These are phyloP conservation scores for Condylura cristata DNA, from an alignment of 2,113 vertebrate genomes.

Conservation along the genomic window DNA sequence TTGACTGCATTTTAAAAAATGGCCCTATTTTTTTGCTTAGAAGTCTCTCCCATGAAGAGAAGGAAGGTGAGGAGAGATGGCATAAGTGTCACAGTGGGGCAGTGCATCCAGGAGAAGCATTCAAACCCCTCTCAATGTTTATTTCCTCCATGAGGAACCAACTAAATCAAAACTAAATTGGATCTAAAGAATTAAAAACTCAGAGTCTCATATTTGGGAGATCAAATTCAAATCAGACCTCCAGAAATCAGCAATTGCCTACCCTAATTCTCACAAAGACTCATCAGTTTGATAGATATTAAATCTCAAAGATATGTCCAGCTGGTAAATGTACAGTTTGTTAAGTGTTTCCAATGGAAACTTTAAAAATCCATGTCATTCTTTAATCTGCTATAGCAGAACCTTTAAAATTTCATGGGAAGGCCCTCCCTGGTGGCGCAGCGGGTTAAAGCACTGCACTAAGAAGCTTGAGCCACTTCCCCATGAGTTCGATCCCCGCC, in stretches of 20 bases:
- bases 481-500: too few species aligned
- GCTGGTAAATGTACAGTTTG: background rate
- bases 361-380: conserved; percentile 30
- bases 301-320: conserved; percentile 6
- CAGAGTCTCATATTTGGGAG: background rate
- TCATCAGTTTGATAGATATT: background rate
- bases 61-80: background rate
- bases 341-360: background rate
- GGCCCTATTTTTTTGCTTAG: background rate
- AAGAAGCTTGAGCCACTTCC: too few species aligned
- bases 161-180: background rate
- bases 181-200: background rate
- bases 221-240: background rate
- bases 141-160: background rate
- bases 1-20: background rate
- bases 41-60: background rate
- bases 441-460: too few species aligned
- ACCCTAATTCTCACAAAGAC: background rate
- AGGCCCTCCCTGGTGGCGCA: too few species aligned
- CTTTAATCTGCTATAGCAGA: background rate
- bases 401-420: background rate
- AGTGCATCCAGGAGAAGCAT: background rate
- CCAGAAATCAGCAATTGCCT: background rate
- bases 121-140: background rate
- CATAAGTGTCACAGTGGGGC: background rate